phyloP scores from a whole-genome alignment of 2,113 vertebrate species.

The Prunella himalayana region DNA sequence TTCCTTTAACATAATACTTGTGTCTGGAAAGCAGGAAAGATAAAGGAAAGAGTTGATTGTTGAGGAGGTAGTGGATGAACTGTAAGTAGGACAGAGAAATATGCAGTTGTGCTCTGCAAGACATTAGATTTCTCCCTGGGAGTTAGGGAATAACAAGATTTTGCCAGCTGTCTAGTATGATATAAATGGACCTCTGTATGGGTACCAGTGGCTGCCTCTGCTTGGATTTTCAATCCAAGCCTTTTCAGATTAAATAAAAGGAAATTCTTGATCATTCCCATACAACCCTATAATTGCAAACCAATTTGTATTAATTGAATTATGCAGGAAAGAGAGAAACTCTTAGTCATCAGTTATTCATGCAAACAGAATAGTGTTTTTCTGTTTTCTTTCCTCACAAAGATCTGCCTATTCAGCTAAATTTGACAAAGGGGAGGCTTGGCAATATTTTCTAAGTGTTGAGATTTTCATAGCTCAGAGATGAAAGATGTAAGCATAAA shows the following conservation, averaged over 20 bases:
- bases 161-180: conserved; percentile 30
- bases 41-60: not conserved
- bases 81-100: not conserved
- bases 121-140: conserved; percentile 50
- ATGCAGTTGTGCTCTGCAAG: conserved; percentile 26
- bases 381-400: conserved; percentile 20
- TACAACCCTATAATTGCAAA: conserved; percentile 24
- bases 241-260: conserved; percentile 55
- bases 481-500: conserved; percentile 51
- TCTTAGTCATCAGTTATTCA: conserved; percentile 60
- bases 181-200: conserved; percentile 34
- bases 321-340: conserved; percentile 61
- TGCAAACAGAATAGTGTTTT: conserved; percentile 41
- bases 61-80: conserved; percentile 9
- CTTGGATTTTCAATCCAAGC: conserved; percentile 31
- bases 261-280: conserved; percentile 39
- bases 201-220: conserved; percentile 2
- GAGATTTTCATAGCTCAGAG: conserved; percentile 64
- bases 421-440: conserved; percentile 29
- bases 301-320: conserved; percentile 59
- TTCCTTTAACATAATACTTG: conserved; percentile 39
- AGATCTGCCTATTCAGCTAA: conserved; percentile 58
- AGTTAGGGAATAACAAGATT: conserved; percentile 39
- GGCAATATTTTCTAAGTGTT: conserved; percentile 54
- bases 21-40: conserved; percentile 31